Evolutionary conservation across 2,797 vertebrate genomes (phyloP), one percentile per base, ranked within the genome.

Genomic region (Aphelocoma californica): DNA sequence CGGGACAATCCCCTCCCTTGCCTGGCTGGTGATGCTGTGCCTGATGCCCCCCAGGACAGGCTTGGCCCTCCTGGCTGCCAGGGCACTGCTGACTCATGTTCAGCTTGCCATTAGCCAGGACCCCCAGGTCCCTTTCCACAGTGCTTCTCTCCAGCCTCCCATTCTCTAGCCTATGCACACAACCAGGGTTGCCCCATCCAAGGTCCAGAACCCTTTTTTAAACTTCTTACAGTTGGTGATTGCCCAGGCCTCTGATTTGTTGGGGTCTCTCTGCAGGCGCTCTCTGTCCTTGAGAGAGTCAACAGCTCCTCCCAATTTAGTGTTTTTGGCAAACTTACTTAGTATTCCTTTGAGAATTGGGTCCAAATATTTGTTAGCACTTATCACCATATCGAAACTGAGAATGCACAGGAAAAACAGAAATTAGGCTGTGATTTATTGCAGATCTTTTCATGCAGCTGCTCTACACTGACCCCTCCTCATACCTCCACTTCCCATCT

Each of bases 11-110:
- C 34, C 29, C 25, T 78, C 65, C 56, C 56, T 40, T 70, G 12
- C 64, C 29, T 0, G 0, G 47, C 9, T 70, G 64, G 9, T 0
- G 0, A 26, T 62, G 42, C 56, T 62, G 83, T 8, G 40, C 42
- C 48, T 54, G 48, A 21, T 21, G 34, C 2, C 0, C 38, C 9
- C 17, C 25, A 23, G 31, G 20, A 18, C 34, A 62, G 0, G 0
- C 0, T 1, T 70, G 40, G 29, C 48, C 6, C 5, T 78, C 56
- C 65, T 62, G 73, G 57, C 64, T 86, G 31, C 48, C 83, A 40
- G 48, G 34, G 25, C 48, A 34, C 56, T 56, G n/a, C 60, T 66
- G 42, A 13, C 23, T 38, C 47, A 29, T 0, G 0, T 47, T 78
- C 34, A 62, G 1, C 25, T 54, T 62, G 14, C 25, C 48, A 47